These are phyloP conservation scores for Hofmannophila pseudospretella DNA, from an alignment of 2,888 invertebrate genomes.

Conservation along the genomic window DNA sequence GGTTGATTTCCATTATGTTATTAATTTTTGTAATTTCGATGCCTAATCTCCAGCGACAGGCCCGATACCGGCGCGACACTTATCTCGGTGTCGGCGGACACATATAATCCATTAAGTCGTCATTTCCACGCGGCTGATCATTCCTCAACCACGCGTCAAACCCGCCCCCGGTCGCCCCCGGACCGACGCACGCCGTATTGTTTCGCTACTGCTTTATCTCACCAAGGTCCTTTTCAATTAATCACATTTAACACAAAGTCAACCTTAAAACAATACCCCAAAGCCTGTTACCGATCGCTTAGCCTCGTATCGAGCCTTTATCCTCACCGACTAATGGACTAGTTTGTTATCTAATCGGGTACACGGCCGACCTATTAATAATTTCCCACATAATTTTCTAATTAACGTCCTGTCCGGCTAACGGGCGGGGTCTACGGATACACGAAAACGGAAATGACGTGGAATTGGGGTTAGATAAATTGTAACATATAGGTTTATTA, in stretches of 20 bases:
- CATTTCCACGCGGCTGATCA: conserved; percentile 75
- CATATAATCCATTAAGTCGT: conserved; percentile 78
- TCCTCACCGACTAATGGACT: conserved; percentile 70
- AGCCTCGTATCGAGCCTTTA: conserved; percentile 32
- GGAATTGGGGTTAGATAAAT: conserved; percentile 35
- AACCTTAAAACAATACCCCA: conserved; percentile 48
- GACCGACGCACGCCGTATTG: conserved; percentile 50
- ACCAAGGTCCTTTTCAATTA: conserved; percentile 49
- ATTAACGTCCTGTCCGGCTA: conserved; percentile 65
- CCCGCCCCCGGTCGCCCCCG: conserved; percentile 49
- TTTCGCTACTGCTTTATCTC: conserved; percentile 70
- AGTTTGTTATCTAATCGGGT: conserved; percentile 76
- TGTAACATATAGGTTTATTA: conserved; percentile 9
- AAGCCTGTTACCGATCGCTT: conserved; percentile 31
- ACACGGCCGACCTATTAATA: conserved; percentile 72
- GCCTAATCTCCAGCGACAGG: conserved; percentile 69
- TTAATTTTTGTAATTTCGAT: conserved; percentile 71
- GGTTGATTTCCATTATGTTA: conserved; percentile 68
- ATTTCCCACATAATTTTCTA: conserved; percentile 75
- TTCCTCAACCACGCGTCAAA: conserved; percentile 73
- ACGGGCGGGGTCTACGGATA: conserved; percentile 43
- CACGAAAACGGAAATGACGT: conserved; percentile 58
- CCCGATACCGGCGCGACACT: conserved; percentile 66
- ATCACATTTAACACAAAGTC: conserved; percentile 32
- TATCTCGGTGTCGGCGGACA: conserved; percentile 74